Base-by-base conservation (phyloP, 2,797 vertebrate species). In the Pantherophis vulpinus region DNA sequence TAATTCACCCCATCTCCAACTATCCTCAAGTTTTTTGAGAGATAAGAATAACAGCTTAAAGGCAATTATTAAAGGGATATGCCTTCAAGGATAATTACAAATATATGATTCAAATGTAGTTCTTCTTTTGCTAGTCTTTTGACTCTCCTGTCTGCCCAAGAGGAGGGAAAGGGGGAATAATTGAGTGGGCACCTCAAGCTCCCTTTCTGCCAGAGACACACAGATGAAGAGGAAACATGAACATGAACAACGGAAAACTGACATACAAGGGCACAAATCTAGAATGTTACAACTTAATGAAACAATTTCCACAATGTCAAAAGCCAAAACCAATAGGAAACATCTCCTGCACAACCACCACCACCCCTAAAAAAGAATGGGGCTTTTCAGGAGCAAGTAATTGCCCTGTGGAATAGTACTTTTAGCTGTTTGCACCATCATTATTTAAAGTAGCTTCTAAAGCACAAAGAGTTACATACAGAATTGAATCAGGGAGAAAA, bases 401-500 rank as follows among this genome's bases (percentile, higher is more conserved):
- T 61, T 66, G 18, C 87, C 32, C 27, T 3, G 32, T 55, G 18
- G 74, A 63, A 42, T 25, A 29, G 54, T 47, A 18, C 18, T 37
- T 63, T 87, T 86, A 63, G 87, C 51, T 86, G 88, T 83, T 86
- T 32, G 66, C 58, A 61, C 55, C 63, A 60, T n/a, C 93, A 93
- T 55, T 60, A 90, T 32, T 51, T 88, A 27, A 83, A 12, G 90
- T 94, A 93, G 91, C 88, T 93, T 94, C 93, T 79, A 87, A 91
- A 94, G 20, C 94, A 93, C 93, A 29, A 88, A 94, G 94, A 95
- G 92, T 94, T 94, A 47, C 66, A 20, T 89, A 93, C 86, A 93
- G 4, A 88, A 83, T 13, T 94, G 93, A 91, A 92, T 12, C 91
- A 70, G 83, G 95, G 58, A 94, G 56, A 93, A 94, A 7, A 83